Base-by-base conservation (phyloP, 2,113 vertebrate genomes). In the Poeciliopsis prolifica region DNA sequence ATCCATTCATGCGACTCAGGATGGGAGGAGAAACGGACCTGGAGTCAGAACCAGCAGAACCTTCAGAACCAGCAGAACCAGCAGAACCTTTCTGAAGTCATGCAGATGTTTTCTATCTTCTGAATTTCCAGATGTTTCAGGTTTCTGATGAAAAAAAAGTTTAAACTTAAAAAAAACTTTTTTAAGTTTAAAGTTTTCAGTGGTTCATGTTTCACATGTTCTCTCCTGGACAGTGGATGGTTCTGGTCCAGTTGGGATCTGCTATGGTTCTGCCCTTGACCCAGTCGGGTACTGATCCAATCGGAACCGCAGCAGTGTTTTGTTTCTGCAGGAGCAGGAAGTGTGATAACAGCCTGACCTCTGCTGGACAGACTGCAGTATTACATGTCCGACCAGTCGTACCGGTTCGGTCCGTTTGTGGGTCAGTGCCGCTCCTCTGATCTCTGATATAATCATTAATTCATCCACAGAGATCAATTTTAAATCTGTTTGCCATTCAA, bases 1-100 rank as follows among this genome's bases (percentile, higher is more conserved):
- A 90, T 90, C 92, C 89, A 94, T 92, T 93, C 92, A 92, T 82
- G 9, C 26, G n/a, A 40, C 42, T 26, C 24, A 17, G 37, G 13
- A n/a, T n/a, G 37, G 14, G 74, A 42, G 61, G 70, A 48, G 44
- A 48, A 1, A 48, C 14, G 19, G 5, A 48, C 14, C 44, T 1
- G 5, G 14, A 4, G 30, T 30, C 51, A 24, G 51, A 54, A 54
- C 51, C 51, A 22, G 7, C 51, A 54, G 51, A 54, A 54, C 51
- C 28, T 28, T 28, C 28, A 28, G 51, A 54, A 54, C 51, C 51
- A 22, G 7, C 51, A 54, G 51, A 54, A 9, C 51, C 19, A 54
- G 7, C 22, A 54, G 22, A 54, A 54, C 19, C 19, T 51, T 51
- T 51, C 15, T 51, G 48, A 7, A 51, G 48, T 51, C 17, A 51